phyloP scores from a whole-genome alignment of 1,140 invertebrate genomes.

The Bombus terrestris region DNA sequence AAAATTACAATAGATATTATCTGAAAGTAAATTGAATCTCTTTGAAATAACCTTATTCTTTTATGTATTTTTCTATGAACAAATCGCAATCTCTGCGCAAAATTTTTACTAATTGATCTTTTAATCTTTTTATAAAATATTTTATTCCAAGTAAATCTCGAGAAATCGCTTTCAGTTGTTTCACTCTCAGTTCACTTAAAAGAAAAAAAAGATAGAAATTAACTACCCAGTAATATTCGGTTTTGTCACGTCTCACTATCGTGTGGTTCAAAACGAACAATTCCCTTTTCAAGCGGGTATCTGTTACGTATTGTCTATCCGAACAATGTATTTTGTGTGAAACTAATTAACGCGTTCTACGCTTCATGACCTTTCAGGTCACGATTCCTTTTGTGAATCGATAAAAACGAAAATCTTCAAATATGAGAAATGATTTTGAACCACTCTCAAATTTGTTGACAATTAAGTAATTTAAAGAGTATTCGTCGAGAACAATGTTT shows the following conservation, averaged over 20 bases:
- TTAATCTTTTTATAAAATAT: neutral
- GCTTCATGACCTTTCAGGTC: neutral
- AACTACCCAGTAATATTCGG: neutral
- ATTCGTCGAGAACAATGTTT: neutral
- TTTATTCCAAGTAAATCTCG: neutral
- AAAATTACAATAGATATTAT: neutral
- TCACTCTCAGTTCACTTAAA: neutral
- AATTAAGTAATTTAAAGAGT: neutral
- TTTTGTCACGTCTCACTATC: neutral
- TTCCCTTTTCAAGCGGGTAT: neutral
- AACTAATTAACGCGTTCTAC: neutral
- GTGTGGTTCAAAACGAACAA: neutral
- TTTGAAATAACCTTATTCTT: neutral
- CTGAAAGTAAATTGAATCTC: neutral
- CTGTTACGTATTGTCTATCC: neutral
- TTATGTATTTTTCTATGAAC: too few species aligned
- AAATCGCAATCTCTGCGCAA: neutral
- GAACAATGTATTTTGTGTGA: neutral
- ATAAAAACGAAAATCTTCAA: too few species aligned
- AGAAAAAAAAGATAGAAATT: neutral
- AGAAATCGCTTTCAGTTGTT: neutral
- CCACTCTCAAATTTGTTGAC: neutral
- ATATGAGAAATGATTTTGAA: neutral
- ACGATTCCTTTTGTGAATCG: too few species aligned
- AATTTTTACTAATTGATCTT: neutral